Base-by-base conservation (phyloP, 1,140 invertebrate genomes). In the Caerostris darwini region DNA sequence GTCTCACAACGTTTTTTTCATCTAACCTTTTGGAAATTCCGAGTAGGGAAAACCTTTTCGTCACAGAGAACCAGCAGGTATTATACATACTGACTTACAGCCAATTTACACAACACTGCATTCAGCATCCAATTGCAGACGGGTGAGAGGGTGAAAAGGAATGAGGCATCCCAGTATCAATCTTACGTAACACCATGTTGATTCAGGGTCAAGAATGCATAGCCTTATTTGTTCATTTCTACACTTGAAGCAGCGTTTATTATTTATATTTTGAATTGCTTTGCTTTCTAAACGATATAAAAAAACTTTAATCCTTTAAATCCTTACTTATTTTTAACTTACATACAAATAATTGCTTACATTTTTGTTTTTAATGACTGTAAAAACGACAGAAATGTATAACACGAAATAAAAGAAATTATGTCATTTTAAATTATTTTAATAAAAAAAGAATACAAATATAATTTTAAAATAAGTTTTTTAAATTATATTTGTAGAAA, bases 11-110 rank as follows among this genome's bases (percentile, higher is more conserved):
- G n/a, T 19, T 53, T 86, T 67, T 93, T 93, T 83, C 17, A 85
- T 19, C 56, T 85, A 85, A 85, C 83, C 83, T 85, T 58, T 77
- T 92, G 90, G 90, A 92, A 92, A 67, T 85, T 58, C 90, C 90
- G 56, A 56, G 19, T 58, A 85, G 57, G 58, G 64, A 87, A 87
- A 61, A 87, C 58, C 64, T 50, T 90, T 57, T 90, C 17, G 54
- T 57, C 58, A 50, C 12, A 59, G 17, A 87, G 59, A 85, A 64
- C 12, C 34, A 59, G 85, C 56, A 10, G 58, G 64, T 89, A 50
- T n/a, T 53, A 71, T 89, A 89, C 61, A 54, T 56, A 89, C 17
- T 54, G 64, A 56, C 56, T 71, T 14, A 56, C 6, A 71, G 8
- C 50, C 19, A 89, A 77, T 77, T 77, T 77, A 34, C 71, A 77